A percentile compares a stretch with the other conserved stretches of the same genome.
Conservation (phyloP, 2,797 vertebrate species). For the Catamblyrhynchus diadema region DNA sequence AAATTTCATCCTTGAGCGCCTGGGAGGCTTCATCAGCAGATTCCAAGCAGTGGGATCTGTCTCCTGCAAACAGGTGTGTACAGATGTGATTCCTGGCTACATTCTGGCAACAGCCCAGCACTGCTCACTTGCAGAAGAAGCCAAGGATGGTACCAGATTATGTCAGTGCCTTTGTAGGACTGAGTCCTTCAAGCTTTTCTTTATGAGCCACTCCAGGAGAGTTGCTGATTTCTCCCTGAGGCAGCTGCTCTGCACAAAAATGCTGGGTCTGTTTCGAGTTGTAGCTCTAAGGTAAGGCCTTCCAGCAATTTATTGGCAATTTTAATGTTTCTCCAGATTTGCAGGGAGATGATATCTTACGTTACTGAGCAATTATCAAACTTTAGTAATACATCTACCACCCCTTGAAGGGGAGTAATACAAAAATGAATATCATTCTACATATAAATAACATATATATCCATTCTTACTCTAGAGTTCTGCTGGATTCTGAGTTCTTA, state of each 20-base stretch:
- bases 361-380: not conserved
- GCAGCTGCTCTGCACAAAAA: not conserved
- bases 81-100: not conserved
- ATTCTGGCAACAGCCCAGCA: not conserved
- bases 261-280: not conserved
- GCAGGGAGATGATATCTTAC: not conserved
- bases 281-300: not conserved
- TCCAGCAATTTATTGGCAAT: not conserved
- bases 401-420: not conserved
- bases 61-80: not conserved
- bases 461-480: not conserved
- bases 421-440: not conserved
- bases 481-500: not conserved
- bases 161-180: not conserved
- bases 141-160: not conserved
- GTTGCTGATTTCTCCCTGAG: not conserved
- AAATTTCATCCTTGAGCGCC: not conserved
- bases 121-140: not conserved
- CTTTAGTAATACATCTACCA: not conserved
- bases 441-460: not conserved
- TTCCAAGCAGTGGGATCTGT: not conserved
- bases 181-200: not conserved
- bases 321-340: not conserved
- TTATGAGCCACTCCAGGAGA: not conserved
- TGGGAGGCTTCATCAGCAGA: not conserved